Evolutionary conservation across 1,140 invertebrate genomes (phyloP).

Genomic region (Sinonovacula constricta): DNA sequence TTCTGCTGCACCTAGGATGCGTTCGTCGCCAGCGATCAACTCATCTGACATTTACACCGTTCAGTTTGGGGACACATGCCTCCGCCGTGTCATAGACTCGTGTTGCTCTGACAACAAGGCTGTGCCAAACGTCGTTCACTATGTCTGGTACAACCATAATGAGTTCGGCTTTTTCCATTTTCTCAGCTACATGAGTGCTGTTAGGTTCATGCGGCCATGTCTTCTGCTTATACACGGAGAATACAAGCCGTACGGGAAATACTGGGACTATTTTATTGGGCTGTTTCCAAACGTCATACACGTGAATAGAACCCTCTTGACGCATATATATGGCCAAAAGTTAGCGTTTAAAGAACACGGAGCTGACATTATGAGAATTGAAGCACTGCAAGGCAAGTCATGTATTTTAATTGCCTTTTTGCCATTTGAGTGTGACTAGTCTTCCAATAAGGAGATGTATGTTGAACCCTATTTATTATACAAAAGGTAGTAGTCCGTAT

Average conservation of each 20-base stretch:
- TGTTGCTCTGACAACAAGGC: conserved; percentile 7
- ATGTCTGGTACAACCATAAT: conserved; percentile 27
- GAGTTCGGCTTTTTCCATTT: conserved; percentile 16
- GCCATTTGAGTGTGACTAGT: no score
- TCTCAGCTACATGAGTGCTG: conserved; percentile 31
- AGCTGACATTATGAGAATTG: conserved; percentile 55
- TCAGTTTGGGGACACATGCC: conserved; percentile 20
- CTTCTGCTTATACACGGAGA: conserved; percentile 54
- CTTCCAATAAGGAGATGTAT: no score
- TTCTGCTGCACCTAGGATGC: background rate
- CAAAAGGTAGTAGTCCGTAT: no score
- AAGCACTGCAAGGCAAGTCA: conserved; percentile 43
- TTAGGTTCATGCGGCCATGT: conserved; percentile 51
- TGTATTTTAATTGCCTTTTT: no score
- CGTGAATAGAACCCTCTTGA: conserved; percentile 38
- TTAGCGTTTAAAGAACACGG: conserved; percentile 52
- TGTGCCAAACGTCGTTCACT: conserved; percentile 43
- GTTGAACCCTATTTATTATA: no score
- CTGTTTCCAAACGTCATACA: conserved; percentile 49
- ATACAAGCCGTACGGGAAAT: conserved; percentile 47
- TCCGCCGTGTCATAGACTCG: conserved; percentile 5
- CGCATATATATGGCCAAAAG: conserved; percentile 30
- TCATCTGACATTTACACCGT: conserved; percentile 15
- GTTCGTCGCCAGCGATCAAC: background rate
- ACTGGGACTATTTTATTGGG: conserved; percentile 44